A percentile compares a stretch with the other conserved stretches of the same genome.
These are phyloP conservation scores for Eunapius fragilis DNA, from an alignment of 37 sponge, comb jelly and placozoan species.

Conservation along the genomic window DNA sequence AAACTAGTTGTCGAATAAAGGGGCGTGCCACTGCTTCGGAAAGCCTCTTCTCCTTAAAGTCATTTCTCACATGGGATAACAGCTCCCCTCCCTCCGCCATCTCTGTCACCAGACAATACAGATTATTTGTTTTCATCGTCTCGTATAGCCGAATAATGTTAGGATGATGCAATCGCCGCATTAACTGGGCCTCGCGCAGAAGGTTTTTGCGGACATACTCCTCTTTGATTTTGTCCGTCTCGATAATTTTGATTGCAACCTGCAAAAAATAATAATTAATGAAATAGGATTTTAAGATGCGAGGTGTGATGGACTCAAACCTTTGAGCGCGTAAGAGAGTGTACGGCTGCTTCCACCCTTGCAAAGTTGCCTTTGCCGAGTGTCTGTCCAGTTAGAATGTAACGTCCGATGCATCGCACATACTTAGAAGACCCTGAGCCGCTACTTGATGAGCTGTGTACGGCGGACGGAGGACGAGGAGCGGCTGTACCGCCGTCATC, in stretches of 20 bases:
- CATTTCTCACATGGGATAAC: slow-evolving; percentile 81
- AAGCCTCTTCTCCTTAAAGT: slow-evolving; percentile 83
- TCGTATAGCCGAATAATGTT: slow-evolving; percentile 98
- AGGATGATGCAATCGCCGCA: slow-evolving; percentile 92
- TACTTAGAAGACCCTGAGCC: slow-evolving; percentile 65
- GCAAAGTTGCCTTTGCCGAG: slow-evolving; percentile 99
- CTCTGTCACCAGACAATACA: slow-evolving; percentile 96
- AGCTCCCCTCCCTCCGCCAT: slow-evolving; percentile 95
- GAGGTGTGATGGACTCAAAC: slow-evolving; percentile 22
- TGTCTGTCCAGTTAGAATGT: slow-evolving; percentile 80
- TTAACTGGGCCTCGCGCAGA: slow-evolving; percentile 90
- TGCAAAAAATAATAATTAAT: no score
- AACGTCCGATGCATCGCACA: slow-evolving; percentile 94
- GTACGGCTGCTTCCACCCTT: slow-evolving; percentile 90
- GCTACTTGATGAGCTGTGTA: slow-evolving; percentile 39
- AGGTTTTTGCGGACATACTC: slow-evolving; percentile 96
- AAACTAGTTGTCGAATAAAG: slow-evolving; percentile 90
- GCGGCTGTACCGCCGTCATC: not conserved
- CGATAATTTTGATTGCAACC: slow-evolving; percentile 98
- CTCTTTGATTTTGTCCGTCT: slow-evolving; percentile 94
- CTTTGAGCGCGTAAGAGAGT: slow-evolving; percentile 89
- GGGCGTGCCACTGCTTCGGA: slow-evolving; percentile 82
- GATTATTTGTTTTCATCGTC: slow-evolving; percentile 92
- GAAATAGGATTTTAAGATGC: not conserved
- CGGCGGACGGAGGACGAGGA: slow-evolving; percentile 35